Conservation (phyloP, 2,113 vertebrate genomes). For the Corythornis madagascariensis region DNA sequence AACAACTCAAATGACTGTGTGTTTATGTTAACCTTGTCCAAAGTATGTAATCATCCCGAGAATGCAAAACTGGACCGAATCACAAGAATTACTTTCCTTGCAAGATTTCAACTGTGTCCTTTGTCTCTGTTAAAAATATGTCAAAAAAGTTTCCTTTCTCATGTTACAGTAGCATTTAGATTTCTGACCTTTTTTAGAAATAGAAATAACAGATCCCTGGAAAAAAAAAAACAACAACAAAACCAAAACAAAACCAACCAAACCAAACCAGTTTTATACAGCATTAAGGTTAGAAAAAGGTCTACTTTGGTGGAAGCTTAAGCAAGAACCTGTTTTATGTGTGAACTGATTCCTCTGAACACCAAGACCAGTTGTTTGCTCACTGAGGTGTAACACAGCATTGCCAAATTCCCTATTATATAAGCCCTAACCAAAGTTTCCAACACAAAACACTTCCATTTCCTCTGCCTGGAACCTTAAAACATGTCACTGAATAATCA, state of each 20-base stretch:
- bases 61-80: slow-evolving; percentile 7
- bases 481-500: background rate
- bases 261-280: background rate
- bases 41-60: slow-evolving; percentile 17
- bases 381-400: fast-evolving
- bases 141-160: background rate
- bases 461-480: background rate
- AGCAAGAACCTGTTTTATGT: background rate
- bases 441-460: background rate
- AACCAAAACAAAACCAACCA: background rate
- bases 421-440: background rate
- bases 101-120: background rate
- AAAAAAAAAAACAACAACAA: background rate
- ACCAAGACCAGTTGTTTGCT: background rate
- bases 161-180: background rate
- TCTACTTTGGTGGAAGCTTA: background rate
- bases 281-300: background rate
- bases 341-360: background rate
- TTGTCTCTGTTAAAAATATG: background rate
- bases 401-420: background rate
- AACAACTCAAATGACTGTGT: slow-evolving; percentile 7
- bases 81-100: background rate
- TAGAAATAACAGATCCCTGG: background rate
- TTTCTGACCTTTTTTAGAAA: background rate
- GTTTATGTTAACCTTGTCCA: slow-evolving; percentile 39